Base-by-base conservation (phyloP, 2,888 invertebrate species). In the Pomacea canaliculata region DNA sequence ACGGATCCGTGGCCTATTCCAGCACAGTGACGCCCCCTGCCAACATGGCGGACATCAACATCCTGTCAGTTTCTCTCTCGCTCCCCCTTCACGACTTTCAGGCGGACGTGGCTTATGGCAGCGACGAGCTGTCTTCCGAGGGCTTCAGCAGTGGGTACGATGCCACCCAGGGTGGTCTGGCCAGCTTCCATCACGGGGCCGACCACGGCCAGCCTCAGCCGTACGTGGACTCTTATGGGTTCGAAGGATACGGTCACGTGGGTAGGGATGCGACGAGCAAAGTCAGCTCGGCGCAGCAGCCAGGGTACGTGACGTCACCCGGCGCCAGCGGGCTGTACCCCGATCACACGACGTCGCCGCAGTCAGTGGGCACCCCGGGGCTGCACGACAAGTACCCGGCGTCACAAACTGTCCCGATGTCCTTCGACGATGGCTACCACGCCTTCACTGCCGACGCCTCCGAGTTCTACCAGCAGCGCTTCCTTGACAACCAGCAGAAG, bases 51-150 rank as follows among this genome's bases (percentile, higher is more conserved):
- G 85, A 85, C 79, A 83, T 85, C 69, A 84, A 85, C 37, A 98
- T 98, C 73, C 97, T 93, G 88, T 98, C 93, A 0, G 95, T 95
- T 62, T 95, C 94, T 83, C 94, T 93, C 82, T 97, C 87, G 68
- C 86, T 89, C 71, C 93, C 92, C 66, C 93, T 93, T 56, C 85
- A 80, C 75, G 82, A 82, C 73, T 82, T 82, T 73, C 83, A 84
- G 68, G 81, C 82, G 48, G 84, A 84, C 68, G 78, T 84, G 69
- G 79, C 80, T 13, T 79, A 83, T 65, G 80, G 74, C 59, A 81
- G 81, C 70, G 83, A 85, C 71, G 84, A 85, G 72, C 76, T 83
- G 63, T 79, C 83, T 19, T 79, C 83, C 48, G 83, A 83, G 46
- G 70, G 82, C 66, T 82, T 80, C 72, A 80, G 82, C n/a, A 78